These are phyloP conservation scores for Illadopsis cleaveri DNA, from an alignment of 2,113 vertebrate genomes.

Conservation along the genomic window DNA sequence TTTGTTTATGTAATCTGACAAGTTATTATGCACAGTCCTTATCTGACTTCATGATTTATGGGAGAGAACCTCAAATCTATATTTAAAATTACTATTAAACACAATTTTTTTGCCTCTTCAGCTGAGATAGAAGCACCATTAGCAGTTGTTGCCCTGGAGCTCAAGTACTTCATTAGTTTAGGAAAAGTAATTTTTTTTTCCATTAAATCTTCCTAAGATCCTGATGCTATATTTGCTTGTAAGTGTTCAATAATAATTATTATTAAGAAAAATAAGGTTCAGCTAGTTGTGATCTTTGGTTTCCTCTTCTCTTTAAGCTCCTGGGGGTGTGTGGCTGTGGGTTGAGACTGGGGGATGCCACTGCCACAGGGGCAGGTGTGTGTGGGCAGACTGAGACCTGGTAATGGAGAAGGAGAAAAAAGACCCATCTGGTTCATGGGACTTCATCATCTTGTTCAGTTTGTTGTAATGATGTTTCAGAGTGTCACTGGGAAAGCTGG, in stretches of 20 bases:
- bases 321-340: background rate
- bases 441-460: background rate
- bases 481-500: background rate
- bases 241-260: background rate
- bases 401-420: background rate
- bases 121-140: conserved; percentile 9
- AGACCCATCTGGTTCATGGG: background rate
- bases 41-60: conserved; percentile 37
- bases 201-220: background rate
- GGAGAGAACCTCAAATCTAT: conserved; percentile 11
- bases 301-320: background rate
- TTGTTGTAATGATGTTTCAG: background rate
- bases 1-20: conserved; percentile 46
- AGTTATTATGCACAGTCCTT: background rate
- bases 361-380: background rate
- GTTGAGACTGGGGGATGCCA: background rate
- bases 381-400: background rate
- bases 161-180: conserved; percentile 39
- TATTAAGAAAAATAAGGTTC: background rate
- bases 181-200: conserved; percentile 18
- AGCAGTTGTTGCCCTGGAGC: conserved; percentile 26
- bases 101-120: conserved; percentile 10
- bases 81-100: conserved; percentile 32
- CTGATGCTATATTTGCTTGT: background rate
- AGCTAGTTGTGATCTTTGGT: background rate